Evolutionary conservation across 2,888 invertebrate species (phyloP).

Genomic region (Augochlorella aurata): DNA sequence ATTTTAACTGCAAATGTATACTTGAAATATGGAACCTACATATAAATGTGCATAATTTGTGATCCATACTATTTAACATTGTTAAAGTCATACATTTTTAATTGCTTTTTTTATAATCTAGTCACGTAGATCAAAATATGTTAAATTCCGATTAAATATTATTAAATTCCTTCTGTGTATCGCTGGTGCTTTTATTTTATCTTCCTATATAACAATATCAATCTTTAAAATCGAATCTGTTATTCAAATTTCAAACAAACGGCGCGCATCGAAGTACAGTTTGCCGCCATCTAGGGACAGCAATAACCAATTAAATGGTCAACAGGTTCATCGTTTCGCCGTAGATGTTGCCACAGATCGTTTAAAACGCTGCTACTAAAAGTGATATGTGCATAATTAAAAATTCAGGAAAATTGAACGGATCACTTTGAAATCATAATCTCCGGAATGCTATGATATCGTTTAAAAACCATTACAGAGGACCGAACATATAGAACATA

Average conservation of each 20-base stretch:
- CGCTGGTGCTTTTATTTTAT: constrained; percentile 57
- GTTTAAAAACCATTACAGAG: not conserved
- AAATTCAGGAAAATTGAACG: not conserved
- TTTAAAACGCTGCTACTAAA: not conserved
- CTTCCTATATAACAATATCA: not conserved
- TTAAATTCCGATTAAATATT: constrained; percentile 74
- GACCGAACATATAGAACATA: too few species aligned
- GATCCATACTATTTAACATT: constrained; percentile 73
- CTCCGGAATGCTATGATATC: not conserved
- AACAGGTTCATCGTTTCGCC: not conserved
- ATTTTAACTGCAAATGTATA: constrained; percentile 54
- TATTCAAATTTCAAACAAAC: not conserved
- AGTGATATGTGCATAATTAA: not conserved
- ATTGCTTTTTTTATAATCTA: constrained; percentile 79
- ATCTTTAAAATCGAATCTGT: too few species aligned
- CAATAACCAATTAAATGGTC: not conserved
- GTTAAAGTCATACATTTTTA: constrained; percentile 73
- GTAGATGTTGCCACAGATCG: not conserved
- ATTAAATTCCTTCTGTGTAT: constrained; percentile 75
- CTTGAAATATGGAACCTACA: constrained; percentile 59
- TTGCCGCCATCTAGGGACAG: not conserved
- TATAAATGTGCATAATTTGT: constrained; percentile 64
- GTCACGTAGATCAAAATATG: constrained; percentile 78
- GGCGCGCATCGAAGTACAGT: not conserved
- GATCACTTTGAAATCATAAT: not conserved